Evolutionary conservation across 2,888 invertebrate genomes (phyloP), one percentile per base, ranked within the genome.

Genomic region (Nowickia ferox): DNA sequence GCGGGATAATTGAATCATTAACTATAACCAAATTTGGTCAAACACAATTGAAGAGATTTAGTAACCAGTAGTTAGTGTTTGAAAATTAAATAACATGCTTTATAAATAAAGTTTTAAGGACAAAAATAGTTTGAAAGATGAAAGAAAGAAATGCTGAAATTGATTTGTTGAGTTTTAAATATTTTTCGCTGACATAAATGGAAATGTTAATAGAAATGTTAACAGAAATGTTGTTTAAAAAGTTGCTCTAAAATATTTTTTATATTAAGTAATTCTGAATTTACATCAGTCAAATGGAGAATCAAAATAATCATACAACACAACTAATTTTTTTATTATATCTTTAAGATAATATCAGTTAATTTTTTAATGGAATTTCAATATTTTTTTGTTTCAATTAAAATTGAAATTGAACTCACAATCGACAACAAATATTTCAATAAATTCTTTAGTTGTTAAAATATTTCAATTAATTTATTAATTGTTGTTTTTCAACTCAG

Each of bases 1-100:
- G 88, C 87, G 89, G 89, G 88, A 90, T 91, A 90, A 91, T 91
- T 90, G 90, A 90, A 91, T 91, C 91, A 91, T 91, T 91, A 91
- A 90, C 89, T 90, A 88, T 89, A 86, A 88, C 90, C 91, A 91
- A 91, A 91, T 91, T 90, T 90, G 91, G 91, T 79, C 77, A 72
- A 63, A 10, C n/a, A 68, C 63, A 22, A 19, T 44, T 51, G 38
- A 46, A 53, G 19, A 61, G 40, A 76, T 82, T 76, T 69, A 76
- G 82, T 69, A 76, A 76, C 61, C 66, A 46, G 46, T 40, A 76
- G 66, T 66, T 55, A 48, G 15, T 19, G 66, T 19, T 46, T 17
- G n/a, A 19, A 71, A 57, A 76, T n/a, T 19, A 46, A 57, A 38
- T 11, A 17, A 48, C 55, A 53, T 63, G 53, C 63, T 63, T 55